phyloP scores from a whole-genome alignment of 2,888 invertebrate species.

The Leucozona laternaria region DNA sequence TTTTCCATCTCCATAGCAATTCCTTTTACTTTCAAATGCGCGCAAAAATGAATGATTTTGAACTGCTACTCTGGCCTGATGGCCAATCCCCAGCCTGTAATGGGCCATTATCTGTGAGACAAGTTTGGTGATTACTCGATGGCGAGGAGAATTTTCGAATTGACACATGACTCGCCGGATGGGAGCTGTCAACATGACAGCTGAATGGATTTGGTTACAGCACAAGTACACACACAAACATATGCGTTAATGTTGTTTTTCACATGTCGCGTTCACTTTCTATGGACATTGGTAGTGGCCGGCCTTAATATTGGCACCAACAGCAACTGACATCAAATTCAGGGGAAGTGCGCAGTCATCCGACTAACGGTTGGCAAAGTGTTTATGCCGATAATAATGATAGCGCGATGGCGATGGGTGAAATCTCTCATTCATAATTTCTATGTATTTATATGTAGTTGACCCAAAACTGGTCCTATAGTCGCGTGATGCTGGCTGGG shows the following conservation, averaged over 20 bases:
- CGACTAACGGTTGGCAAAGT: slow-evolving; percentile 31
- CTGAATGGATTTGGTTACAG: slow-evolving; percentile 64
- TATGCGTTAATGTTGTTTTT: not conserved
- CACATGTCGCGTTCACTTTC: slow-evolving; percentile 66
- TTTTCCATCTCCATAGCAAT: slow-evolving; percentile 56
- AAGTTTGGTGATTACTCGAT: not conserved
- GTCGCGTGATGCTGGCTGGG: slow-evolving; percentile 51
- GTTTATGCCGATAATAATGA: slow-evolving; percentile 11
- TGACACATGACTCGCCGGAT: slow-evolving; percentile 39
- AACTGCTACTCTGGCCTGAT: too few species aligned
- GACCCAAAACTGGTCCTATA: slow-evolving; percentile 72
- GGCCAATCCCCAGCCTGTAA: slow-evolving; percentile 28
- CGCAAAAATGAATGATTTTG: slow-evolving; percentile 14
- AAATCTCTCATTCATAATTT: slow-evolving; percentile 54
- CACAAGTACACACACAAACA: slow-evolving; percentile 30
- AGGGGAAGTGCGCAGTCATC: slow-evolving; percentile 53
- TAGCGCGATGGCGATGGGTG: slow-evolving; percentile 57
- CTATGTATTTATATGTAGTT: slow-evolving; percentile 22
- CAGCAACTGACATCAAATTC: slow-evolving; percentile 32
- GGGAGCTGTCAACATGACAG: slow-evolving; percentile 54
- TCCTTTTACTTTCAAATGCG: slow-evolving; percentile 71
- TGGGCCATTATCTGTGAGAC: not conserved
- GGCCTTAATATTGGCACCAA: slow-evolving; percentile 36
- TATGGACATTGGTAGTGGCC: slow-evolving; percentile 50
- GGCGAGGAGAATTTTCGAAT: not conserved